Conservation (phyloP, 2,797 vertebrate species). For the Chromis chromis region DNA sequence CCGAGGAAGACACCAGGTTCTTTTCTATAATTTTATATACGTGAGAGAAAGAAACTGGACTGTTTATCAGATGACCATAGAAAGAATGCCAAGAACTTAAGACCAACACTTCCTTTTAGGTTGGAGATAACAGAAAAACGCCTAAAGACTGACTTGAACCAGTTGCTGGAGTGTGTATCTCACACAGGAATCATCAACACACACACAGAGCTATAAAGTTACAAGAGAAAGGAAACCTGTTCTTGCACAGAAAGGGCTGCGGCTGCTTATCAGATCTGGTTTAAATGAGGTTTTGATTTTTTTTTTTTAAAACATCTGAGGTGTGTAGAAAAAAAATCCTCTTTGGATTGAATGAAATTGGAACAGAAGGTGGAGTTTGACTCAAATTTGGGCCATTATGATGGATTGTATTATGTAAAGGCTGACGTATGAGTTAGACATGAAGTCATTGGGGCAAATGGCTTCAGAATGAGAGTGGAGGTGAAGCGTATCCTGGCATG, state of each 20-base stretch:
- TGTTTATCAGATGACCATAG: constrained; percentile 67
- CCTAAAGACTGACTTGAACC: constrained; percentile 14
- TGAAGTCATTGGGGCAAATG: neutral
- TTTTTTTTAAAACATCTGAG: neutral
- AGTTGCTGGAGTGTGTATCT: constrained; percentile 14
- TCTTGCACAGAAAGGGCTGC: constrained; percentile 13
- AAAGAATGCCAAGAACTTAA: constrained; percentile 62
- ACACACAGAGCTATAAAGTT: constrained; percentile 8
- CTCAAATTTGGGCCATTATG: neutral
- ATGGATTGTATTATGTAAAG: neutral
- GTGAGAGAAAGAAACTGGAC: constrained; percentile 6
- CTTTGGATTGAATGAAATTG: neutral
- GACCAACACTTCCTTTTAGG: constrained; percentile 34
- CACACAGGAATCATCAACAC: constrained; percentile 18
- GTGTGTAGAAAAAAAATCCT: neutral
- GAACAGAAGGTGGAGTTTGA: neutral
- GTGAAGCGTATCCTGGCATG: constrained; percentile 5
- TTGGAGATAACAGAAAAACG: constrained; percentile 49
- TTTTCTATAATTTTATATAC: constrained; percentile 25
- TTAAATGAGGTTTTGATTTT: neutral
- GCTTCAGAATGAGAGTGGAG: neutral
- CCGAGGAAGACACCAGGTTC: constrained; percentile 2
- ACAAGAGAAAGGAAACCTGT: constrained; percentile 37
- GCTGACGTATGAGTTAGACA: too few relatives aligned
- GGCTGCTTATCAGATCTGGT: constrained; percentile 52